Evolutionary conservation across 2,888 invertebrate species (phyloP).

Genomic region (Gerosis bhagava): DNA sequence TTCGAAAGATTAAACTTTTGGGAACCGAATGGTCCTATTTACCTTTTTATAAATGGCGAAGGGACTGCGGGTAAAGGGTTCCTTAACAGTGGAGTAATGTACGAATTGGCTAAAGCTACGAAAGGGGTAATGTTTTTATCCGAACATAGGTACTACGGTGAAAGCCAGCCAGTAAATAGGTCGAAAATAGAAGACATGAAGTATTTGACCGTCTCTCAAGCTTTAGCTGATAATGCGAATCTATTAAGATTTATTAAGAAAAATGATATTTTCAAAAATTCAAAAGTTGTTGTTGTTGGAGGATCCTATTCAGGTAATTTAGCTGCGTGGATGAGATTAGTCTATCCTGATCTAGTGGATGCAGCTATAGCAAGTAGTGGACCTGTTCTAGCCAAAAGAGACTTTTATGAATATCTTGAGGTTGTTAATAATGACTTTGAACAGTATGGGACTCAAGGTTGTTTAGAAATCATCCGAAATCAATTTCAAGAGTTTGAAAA

Average conservation of each 20-base stretch:
- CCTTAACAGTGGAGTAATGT: slow-evolving; percentile 54
- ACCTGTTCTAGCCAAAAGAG: slow-evolving; percentile 64
- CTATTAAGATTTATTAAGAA: slow-evolving; percentile 50
- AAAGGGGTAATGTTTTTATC: slow-evolving; percentile 61
- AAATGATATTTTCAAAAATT: slow-evolving; percentile 42
- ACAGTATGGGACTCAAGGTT: slow-evolving; percentile 52
- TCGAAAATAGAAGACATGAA: slow-evolving; percentile 50
- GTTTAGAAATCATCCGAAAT: slow-evolving; percentile 48
- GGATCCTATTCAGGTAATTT: slow-evolving; percentile 71
- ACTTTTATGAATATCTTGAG: slow-evolving; percentile 68
- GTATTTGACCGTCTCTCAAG: slow-evolving; percentile 61
- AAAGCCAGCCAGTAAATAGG: slow-evolving; percentile 59
- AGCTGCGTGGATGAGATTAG: slow-evolving; percentile 65
- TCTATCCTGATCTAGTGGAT: slow-evolving; percentile 63
- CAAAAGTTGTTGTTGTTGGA: slow-evolving; percentile 66
- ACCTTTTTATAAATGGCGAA: slow-evolving; percentile 62
- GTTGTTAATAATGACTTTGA: slow-evolving; percentile 61
- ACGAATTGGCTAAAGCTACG: slow-evolving; percentile 64
- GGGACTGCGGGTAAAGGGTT: slow-evolving; percentile 48
- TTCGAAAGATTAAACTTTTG: slow-evolving; percentile 57
- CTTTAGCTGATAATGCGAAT: slow-evolving; percentile 59
- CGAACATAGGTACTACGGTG: slow-evolving; percentile 70
- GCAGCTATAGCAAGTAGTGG: slow-evolving; percentile 68
- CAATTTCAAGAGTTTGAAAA: slow-evolving; percentile 53
- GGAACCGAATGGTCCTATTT: slow-evolving; percentile 57